Evolutionary conservation across 1,140 invertebrate species (phyloP).

Genomic region (Procambarus clarkii): DNA sequence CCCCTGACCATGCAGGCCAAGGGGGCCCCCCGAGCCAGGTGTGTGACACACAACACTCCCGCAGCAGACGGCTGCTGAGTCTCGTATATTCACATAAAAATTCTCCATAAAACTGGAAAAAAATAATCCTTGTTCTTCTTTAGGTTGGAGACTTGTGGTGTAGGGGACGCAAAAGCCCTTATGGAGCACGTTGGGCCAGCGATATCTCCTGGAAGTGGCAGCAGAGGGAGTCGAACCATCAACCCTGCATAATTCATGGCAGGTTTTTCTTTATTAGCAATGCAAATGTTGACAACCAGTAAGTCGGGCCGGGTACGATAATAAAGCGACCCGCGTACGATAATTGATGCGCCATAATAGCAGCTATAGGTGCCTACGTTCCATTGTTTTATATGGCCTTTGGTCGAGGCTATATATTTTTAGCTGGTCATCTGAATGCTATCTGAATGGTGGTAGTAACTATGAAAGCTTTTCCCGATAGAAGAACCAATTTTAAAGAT

Average conservation of each 20-base stretch:
- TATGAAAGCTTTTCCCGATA: not conserved
- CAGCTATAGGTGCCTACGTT: not conserved
- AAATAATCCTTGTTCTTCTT: not conserved
- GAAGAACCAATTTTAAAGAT: not conserved
- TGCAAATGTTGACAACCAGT: constrained; percentile 49
- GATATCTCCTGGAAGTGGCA: no score
- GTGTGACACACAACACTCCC: no score
- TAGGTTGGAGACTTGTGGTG: not conserved
- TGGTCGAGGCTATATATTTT: not conserved
- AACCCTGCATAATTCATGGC: constrained; percentile 37
- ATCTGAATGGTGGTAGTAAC: not conserved
- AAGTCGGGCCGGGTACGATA: constrained; percentile 3
- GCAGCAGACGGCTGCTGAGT: no score
- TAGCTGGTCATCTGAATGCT: not conserved
- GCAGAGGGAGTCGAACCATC: not conserved
- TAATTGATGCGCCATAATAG: constrained; percentile 49
- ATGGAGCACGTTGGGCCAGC: not conserved
- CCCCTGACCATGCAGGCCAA: no score
- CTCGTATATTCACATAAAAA: no score
- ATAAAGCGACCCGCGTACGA: constrained; percentile 20
- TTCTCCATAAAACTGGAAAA: no score
- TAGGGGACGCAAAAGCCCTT: not conserved
- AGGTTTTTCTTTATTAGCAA: constrained; percentile 54
- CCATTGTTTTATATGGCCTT: not conserved
- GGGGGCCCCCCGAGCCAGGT: no score